Conservation (phyloP, 1,140 invertebrate genomes). For the Leptopilina boulardi region DNA sequence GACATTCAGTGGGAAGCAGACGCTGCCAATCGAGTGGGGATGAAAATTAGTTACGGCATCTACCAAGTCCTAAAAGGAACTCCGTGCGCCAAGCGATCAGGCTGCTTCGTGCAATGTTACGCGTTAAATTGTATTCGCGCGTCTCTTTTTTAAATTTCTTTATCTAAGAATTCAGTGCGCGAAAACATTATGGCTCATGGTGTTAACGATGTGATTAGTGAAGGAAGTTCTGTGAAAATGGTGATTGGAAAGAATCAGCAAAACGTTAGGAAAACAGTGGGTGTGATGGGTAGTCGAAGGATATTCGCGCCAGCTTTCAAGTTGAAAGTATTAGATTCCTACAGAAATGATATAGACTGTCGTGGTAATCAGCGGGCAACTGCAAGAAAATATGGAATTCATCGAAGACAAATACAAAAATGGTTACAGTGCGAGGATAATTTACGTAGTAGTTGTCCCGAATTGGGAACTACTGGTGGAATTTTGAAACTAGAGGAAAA, state of each 20-base stretch:
- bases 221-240: slow-evolving; percentile 64
- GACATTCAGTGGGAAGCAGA: slow-evolving; percentile 65
- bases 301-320: slow-evolving; percentile 92
- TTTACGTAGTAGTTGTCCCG: slow-evolving; percentile 81
- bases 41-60: slow-evolving; percentile 75
- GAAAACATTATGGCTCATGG: slow-evolving; percentile 78
- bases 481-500: slow-evolving; percentile 56
- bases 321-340: slow-evolving; percentile 89
- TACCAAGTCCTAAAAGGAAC: slow-evolving; percentile 71
- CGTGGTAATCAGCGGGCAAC: slow-evolving; percentile 90
- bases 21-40: slow-evolving; percentile 62
- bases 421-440: slow-evolving; percentile 89
- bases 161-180: slow-evolving; percentile 50
- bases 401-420: slow-evolving; percentile 91
- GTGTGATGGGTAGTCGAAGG: slow-evolving; percentile 83
- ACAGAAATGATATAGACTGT: slow-evolving; percentile 87
- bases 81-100: slow-evolving; percentile 65
- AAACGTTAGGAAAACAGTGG: slow-evolving; percentile 73
- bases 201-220: slow-evolving; percentile 74
- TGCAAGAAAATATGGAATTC: slow-evolving; percentile 90
- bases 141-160: slow-evolving; percentile 63
- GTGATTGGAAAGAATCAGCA: slow-evolving; percentile 58
- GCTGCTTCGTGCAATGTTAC: slow-evolving; percentile 73
- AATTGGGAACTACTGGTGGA: slow-evolving; percentile 64
- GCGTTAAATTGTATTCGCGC: slow-evolving; percentile 67